Percentiles rank a stretch among this genome's conserved stretches.
Conservation (phyloP, 1,140 invertebrate genomes). For the Aphelenchoides fujianensis region DNA sequence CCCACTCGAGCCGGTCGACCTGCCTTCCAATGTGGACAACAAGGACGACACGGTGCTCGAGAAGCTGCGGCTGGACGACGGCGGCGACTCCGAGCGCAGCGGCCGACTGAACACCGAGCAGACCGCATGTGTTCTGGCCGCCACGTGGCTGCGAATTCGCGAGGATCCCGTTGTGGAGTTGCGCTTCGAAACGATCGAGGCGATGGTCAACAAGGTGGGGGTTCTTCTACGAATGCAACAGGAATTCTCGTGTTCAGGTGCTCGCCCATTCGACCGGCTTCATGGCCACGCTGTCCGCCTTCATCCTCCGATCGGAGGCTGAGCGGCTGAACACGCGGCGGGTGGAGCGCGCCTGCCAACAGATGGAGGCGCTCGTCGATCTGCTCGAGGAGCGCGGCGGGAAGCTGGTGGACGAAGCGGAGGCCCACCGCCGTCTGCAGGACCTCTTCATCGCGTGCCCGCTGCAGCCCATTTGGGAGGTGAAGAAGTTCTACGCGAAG, state of each 20-base stretch:
- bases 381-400: not conserved
- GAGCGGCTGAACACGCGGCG: slow-evolving; percentile 15
- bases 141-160: slow-evolving; percentile 4
- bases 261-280: not conserved
- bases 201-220: slow-evolving; percentile 4
- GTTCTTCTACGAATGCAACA: no score
- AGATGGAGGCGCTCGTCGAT: not conserved
- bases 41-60: slow-evolving; percentile 26
- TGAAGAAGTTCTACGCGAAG: slow-evolving; percentile 21
- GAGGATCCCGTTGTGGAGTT: slow-evolving; percentile 4
- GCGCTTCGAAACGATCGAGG: slow-evolving; percentile 16
- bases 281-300: not conserved
- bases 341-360: slow-evolving; percentile 15
- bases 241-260: no score
- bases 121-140: slow-evolving; percentile 15
- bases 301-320: slow-evolving; percentile 3
- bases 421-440: not conserved
- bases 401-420: not conserved
- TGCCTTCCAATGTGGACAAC: slow-evolving; percentile 7
- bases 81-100: not conserved
- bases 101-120: not conserved
- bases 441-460: slow-evolving; percentile 2
- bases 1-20: slow-evolving; percentile 1
- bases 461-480: slow-evolving; percentile 15
- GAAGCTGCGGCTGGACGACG: slow-evolving; percentile 14